phyloP scores from a whole-genome alignment of 2,797 vertebrate genomes.

The Mus spretus region DNA sequence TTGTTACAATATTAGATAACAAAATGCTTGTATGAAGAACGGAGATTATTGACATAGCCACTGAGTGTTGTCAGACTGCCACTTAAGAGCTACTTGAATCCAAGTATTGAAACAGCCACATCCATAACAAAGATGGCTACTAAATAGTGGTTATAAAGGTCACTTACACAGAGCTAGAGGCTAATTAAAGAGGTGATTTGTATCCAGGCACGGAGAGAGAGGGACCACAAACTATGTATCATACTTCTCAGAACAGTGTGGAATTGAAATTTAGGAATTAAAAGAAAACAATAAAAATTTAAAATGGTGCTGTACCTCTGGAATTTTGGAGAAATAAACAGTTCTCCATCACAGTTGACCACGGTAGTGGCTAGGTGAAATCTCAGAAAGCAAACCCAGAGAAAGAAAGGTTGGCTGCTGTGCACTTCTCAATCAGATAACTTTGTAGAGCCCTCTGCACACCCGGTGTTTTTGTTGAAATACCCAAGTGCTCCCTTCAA shows the following conservation, averaged over 20 bases:
- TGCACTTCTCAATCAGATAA: constrained; percentile 6
- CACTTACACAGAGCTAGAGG: no score
- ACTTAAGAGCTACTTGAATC: neutral
- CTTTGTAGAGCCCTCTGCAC: neutral
- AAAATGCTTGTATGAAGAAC: neutral
- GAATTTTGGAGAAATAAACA: neutral
- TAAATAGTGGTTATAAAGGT: neutral
- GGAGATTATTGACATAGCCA: no score
- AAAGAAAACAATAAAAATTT: neutral
- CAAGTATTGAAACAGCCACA: neutral
- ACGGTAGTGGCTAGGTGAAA: no score
- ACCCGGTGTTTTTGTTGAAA: neutral
- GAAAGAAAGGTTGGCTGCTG: neutral
- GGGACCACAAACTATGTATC: no score
- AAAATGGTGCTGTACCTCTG: neutral
- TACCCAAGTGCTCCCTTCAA: neutral
- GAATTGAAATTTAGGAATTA: neutral
- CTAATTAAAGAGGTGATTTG: no score
- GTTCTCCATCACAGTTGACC: neutral
- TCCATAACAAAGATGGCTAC: neutral
- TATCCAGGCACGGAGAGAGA: neutral
- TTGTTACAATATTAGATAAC: neutral
- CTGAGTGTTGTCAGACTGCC: no score
- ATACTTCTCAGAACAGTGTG: neutral
- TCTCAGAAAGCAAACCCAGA: neutral